These are phyloP conservation scores for Balanococcus diminutus DNA, from an alignment of 2,888 invertebrate species.

Conservation along the genomic window DNA sequence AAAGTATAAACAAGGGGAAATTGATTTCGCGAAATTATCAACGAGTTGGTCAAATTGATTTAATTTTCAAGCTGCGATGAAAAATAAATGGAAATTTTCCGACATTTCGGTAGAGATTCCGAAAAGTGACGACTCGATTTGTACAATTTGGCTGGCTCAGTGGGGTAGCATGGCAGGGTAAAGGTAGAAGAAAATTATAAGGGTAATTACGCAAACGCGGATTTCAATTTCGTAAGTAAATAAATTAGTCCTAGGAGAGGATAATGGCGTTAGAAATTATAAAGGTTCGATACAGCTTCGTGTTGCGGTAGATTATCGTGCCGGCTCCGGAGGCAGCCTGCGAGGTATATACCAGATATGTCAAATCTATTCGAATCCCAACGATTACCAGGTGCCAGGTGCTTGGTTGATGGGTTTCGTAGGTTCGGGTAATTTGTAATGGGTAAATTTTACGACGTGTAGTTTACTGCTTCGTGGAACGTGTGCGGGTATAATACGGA, in stretches of 20 bases:
- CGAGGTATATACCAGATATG: not conserved
- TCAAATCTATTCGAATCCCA: slow-evolving; percentile 7
- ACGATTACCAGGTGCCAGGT: slow-evolving; percentile 26
- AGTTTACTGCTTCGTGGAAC: not conserved
- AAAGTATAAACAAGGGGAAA: not conserved
- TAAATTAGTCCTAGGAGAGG: not conserved
- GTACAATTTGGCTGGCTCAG: not conserved
- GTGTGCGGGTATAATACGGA: not conserved
- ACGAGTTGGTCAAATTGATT: not conserved
- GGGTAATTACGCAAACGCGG: slow-evolving; percentile 1
- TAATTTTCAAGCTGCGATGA: not conserved
- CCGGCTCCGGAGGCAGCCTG: not conserved
- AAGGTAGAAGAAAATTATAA: not conserved
- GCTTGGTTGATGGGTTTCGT: not conserved
- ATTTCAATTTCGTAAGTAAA: slow-evolving; percentile 16
- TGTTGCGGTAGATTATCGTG: not conserved
- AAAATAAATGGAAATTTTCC: not conserved
- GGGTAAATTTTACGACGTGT: not conserved
- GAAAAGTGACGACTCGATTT: not conserved
- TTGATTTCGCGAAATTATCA: too few relatives aligned
- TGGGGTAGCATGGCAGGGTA: not conserved
- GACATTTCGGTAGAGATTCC: not conserved
- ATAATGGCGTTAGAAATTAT: slow-evolving; percentile 19
- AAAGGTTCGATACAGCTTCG: not conserved
- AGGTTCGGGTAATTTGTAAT: slow-evolving; percentile 7